A percentile compares a stretch with the other conserved stretches of the same genome.
Evolutionary conservation across 2,888 invertebrate genomes (phyloP).

Genomic region (Coelopa pilipes): DNA sequence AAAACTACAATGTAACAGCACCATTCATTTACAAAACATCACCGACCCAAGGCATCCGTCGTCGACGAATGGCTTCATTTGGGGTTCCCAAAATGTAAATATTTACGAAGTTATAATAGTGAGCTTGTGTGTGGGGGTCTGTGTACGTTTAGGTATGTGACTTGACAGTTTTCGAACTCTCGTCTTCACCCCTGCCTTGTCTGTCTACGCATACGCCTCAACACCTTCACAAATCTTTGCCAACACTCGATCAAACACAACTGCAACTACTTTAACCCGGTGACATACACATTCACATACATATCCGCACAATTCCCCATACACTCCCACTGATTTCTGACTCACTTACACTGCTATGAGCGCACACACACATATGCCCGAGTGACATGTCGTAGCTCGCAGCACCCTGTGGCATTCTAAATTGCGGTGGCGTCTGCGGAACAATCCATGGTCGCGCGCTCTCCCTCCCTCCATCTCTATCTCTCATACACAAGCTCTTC

Average conservation of each 20-base stretch:
- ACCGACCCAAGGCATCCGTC: background rate
- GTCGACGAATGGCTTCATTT: conserved; percentile 8
- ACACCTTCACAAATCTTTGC: conserved; percentile 3
- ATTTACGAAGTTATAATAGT: too few relatives aligned
- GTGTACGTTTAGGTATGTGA: conserved; percentile 39
- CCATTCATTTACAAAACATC: background rate
- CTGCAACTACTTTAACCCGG: too few relatives aligned
- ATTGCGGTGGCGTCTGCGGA: conserved; percentile 33
- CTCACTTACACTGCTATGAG: background rate
- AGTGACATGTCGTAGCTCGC: conserved; percentile 15
- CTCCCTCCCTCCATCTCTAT: too few relatives aligned
- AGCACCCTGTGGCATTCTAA: conserved; percentile 20
- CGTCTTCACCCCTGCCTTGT: too few relatives aligned
- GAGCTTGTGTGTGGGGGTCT: conserved; percentile 4
- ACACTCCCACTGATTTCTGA: background rate
- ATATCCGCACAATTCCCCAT: background rate
- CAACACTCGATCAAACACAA: background rate
- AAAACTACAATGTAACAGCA: background rate
- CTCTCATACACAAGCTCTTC: too few relatives aligned
- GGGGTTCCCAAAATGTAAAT: too few relatives aligned
- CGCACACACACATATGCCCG: background rate
- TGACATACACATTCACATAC: background rate
- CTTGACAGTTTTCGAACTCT: background rate
- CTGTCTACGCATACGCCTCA: background rate
- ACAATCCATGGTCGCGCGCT: conserved; percentile 18